Conservation (phyloP, 2,888 invertebrate genomes). For the Euphydryas editha region DNA sequence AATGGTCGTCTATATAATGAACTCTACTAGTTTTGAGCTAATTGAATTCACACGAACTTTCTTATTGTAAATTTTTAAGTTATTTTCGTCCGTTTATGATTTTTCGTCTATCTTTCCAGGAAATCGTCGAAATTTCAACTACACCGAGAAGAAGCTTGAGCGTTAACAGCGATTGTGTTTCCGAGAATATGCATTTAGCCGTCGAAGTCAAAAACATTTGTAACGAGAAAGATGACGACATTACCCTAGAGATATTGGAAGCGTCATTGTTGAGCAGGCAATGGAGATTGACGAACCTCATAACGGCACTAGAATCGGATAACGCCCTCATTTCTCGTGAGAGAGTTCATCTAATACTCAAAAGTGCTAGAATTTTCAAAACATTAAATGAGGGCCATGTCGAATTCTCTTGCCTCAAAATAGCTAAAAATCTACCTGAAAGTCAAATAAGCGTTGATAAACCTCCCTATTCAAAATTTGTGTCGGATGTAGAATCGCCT, state of each 20-base stretch:
- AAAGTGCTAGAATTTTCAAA: slow-evolving; percentile 60
- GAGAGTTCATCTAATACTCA: slow-evolving; percentile 68
- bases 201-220: slow-evolving; percentile 88
- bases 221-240: slow-evolving; percentile 84
- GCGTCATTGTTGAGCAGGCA: slow-evolving; percentile 74
- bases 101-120: slow-evolving; percentile 56
- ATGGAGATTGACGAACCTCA: slow-evolving; percentile 82
- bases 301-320: slow-evolving; percentile 56
- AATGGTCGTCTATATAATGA: too few species aligned
- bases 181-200: slow-evolving; percentile 86
- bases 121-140: slow-evolving; percentile 83
- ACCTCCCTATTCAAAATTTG: slow-evolving; percentile 49
- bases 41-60: not conserved
- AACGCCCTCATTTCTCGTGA: slow-evolving; percentile 65
- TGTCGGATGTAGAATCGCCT: slow-evolving; percentile 47
- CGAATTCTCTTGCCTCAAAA: slow-evolving; percentile 63
- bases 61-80: not conserved
- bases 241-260: slow-evolving; percentile 78
- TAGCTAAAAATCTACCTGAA: slow-evolving; percentile 58
- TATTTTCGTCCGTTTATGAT: not conserved
- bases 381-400: slow-evolving; percentile 56
- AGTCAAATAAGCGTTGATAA: slow-evolving; percentile 51
- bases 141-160: slow-evolving; percentile 80
- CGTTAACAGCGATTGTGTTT: slow-evolving; percentile 57
- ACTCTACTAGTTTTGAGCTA: too few species aligned